Evolutionary conservation across 2,888 invertebrate genomes (phyloP).

Genomic region (Tolmerus cingulatus): DNA sequence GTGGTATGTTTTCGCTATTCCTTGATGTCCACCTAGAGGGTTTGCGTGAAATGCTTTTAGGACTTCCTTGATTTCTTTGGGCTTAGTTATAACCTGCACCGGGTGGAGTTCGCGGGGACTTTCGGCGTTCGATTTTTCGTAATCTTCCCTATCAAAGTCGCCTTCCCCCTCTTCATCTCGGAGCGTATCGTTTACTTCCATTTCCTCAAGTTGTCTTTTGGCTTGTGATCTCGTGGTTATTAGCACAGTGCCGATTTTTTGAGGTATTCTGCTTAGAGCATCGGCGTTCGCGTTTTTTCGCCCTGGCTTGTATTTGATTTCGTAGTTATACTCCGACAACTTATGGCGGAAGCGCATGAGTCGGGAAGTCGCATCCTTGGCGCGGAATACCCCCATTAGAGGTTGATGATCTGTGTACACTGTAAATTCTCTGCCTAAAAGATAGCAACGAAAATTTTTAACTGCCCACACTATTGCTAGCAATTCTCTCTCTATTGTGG

Average conservation of each 20-base stretch:
- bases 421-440: neutral
- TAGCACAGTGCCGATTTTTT: neutral
- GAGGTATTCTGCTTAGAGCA: neutral
- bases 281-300: neutral
- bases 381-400: neutral
- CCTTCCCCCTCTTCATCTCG: neutral
- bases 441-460: neutral
- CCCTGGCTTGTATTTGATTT: neutral
- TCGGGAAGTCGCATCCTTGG: neutral
- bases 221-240: no score
- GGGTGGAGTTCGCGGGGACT: no score
- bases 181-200: neutral
- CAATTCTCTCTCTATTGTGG: neutral
- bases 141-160: neutral
- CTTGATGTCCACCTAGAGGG: constrained; percentile 5
- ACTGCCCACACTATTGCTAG: neutral
- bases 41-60: neutral
- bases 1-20: neutral
- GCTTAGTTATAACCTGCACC: neutral
- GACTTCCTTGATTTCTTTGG: neutral
- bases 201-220: neutral
- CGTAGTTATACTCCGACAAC: neutral
- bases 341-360: neutral
- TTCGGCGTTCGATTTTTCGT: neutral
- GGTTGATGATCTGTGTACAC: neutral